phyloP scores from a whole-genome alignment of 2,797 vertebrate genomes.

The Enteromius viviparus region DNA sequence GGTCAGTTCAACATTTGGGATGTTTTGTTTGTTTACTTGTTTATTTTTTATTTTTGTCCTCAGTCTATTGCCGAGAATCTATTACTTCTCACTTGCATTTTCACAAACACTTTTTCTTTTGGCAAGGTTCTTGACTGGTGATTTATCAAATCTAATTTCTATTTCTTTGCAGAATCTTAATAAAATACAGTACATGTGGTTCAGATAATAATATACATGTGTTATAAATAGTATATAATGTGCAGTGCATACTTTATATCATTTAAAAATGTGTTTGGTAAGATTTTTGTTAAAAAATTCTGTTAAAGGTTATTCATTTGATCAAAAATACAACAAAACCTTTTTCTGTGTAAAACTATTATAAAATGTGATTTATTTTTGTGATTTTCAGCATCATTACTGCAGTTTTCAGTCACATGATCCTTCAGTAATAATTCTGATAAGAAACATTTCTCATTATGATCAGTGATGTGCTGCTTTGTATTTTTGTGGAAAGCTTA shows the following conservation, averaged over 20 bases:
- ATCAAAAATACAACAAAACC: not conserved
- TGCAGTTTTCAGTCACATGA: not conserved
- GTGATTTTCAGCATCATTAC: not conserved
- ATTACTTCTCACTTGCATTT: not conserved
- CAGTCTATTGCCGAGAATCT: not conserved
- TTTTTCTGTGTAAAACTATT: not conserved
- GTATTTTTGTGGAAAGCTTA: not conserved
- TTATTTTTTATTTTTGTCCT: not conserved
- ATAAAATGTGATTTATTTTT: not conserved
- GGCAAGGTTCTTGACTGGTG: not conserved
- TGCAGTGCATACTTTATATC: not conserved
- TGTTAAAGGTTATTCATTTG: not conserved
- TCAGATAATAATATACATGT: not conserved
- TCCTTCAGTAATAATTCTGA: not conserved
- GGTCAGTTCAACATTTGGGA: slow-evolving; percentile 74
- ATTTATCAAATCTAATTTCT: not conserved
- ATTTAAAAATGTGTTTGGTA: not conserved
- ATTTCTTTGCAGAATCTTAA: not conserved
- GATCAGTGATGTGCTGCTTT: not conserved
- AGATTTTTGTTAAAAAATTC: not conserved
- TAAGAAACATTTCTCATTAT: not conserved
- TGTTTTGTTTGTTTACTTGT: not conserved
- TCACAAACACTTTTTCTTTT: not conserved
- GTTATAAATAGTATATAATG: not conserved
- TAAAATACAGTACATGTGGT: not conserved